A percentile compares a stretch with the other conserved stretches of the same genome.
Evolutionary conservation across 2,888 invertebrate species (phyloP).

Genomic region (Hesperia comma): DNA sequence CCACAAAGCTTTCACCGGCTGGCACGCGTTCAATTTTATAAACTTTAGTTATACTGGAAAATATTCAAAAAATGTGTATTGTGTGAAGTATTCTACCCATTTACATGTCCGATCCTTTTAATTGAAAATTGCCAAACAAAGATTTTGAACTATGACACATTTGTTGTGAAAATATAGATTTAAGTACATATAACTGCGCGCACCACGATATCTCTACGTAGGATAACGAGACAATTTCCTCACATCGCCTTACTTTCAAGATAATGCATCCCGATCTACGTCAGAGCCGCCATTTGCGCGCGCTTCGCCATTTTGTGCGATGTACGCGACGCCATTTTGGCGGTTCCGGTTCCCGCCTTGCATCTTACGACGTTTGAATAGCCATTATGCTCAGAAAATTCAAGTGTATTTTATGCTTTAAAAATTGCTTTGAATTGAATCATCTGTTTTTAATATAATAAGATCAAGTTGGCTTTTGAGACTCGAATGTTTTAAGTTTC

Average conservation of each 20-base stretch:
- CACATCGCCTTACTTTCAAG: slow-evolving; percentile 29
- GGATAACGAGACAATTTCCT: slow-evolving; percentile 34
- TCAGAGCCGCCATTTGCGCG: slow-evolving; percentile 24
- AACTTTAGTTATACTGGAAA: too few species aligned
- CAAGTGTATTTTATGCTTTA: background rate
- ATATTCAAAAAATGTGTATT: too few species aligned
- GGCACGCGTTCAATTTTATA: too few species aligned
- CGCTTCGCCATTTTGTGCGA: slow-evolving; percentile 28
- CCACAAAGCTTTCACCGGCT: too few species aligned
- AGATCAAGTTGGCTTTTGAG: too few species aligned
- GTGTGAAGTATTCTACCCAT: too few species aligned
- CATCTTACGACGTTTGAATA: slow-evolving; percentile 17
- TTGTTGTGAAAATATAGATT: background rate
- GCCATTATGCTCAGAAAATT: slow-evolving; percentile 3
- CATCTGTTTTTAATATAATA: background rate
- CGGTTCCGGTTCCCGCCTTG: slow-evolving; percentile 20
- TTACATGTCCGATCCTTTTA: too few species aligned
- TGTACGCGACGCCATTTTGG: slow-evolving; percentile 29
- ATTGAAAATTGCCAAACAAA: too few species aligned
- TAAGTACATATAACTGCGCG: background rate
- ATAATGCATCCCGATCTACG: slow-evolving; percentile 27
- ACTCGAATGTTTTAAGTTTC: too few species aligned
- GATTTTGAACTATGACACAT: too few species aligned
- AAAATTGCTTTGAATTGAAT: background rate
- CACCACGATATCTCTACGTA: slow-evolving; percentile 8